These are phyloP conservation scores for Caenorhabditis sp. DNA, from an alignment of 2,888 invertebrate species.

Conservation along the genomic window DNA sequence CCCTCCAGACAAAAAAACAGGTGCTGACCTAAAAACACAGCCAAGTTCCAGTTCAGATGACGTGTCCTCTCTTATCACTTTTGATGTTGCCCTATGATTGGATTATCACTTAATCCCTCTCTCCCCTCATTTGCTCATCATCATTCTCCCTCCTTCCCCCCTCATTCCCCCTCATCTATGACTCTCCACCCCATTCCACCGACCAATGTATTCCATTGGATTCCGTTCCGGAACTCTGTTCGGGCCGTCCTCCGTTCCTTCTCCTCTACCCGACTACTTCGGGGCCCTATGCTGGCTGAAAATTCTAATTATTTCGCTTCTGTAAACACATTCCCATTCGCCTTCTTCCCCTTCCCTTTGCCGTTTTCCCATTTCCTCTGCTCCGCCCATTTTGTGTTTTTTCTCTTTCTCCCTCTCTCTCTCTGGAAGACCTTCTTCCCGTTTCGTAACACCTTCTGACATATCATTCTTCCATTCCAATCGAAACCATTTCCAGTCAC, in stretches of 20 bases:
- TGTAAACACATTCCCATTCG: constrained; percentile 58
- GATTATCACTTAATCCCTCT: background rate
- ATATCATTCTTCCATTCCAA: constrained; percentile 2
- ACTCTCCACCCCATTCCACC: constrained; percentile 12
- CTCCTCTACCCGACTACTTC: too few relatives aligned
- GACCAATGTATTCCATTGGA: constrained; percentile 17
- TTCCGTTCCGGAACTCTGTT: too few relatives aligned
- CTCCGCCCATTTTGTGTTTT: constrained; percentile 7
- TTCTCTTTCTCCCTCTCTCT: background rate
- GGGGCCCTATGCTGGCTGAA: constrained; percentile 19
- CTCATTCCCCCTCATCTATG: too few relatives aligned
- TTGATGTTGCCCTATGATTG: background rate
- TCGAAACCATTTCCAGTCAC: constrained; percentile 23
- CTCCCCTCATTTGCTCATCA: constrained; percentile 3
- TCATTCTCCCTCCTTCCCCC: constrained; percentile 14
- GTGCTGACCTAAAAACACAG: too few relatives aligned
- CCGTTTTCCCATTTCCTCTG: constrained; percentile 48
- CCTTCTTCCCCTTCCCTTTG: background rate
- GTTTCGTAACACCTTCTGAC: too few relatives aligned
- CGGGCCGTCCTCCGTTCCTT: background rate
- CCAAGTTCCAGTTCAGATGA: too few relatives aligned
- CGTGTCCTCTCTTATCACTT: too few relatives aligned
- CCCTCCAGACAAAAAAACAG: too few relatives aligned
- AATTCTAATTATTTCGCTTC: constrained; percentile 61
- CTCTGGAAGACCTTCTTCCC: constrained; percentile 20